Conservation (phyloP, 2,797 vertebrate species). For the Hozukius guyotensis region DNA sequence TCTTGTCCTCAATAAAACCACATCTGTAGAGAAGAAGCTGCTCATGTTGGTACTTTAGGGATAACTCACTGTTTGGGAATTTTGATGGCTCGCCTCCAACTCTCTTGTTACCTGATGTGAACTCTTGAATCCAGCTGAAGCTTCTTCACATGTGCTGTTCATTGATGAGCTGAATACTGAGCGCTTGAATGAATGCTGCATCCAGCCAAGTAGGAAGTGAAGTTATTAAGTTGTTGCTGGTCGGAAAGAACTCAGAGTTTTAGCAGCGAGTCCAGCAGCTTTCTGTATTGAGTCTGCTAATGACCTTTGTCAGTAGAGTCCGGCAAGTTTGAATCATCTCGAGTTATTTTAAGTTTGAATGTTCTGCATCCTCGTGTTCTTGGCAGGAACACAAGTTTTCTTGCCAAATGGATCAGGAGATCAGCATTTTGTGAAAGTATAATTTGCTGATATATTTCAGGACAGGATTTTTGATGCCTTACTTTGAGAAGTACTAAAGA, state of each 20-base stretch:
- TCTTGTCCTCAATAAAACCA: constrained; percentile 6
- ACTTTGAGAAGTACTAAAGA: too few species aligned
- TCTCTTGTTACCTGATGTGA: not conserved
- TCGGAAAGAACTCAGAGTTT: not conserved
- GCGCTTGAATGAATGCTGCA: not conserved
- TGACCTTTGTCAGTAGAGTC: not conserved
- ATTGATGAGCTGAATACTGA: not conserved
- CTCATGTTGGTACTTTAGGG: not conserved
- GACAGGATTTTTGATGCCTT: too few species aligned
- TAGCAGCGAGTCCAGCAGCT: not conserved
- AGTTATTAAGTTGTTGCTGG: not conserved
- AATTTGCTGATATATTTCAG: too few species aligned
- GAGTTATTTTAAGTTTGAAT: not conserved
- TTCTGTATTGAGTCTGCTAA: not conserved
- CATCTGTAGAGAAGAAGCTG: not conserved
- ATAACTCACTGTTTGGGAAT: constrained; percentile 1
- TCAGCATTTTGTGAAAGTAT: too few species aligned
- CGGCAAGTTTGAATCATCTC: not conserved
- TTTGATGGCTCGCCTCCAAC: not conserved
- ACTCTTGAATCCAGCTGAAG: not conserved
- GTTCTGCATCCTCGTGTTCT: not conserved
- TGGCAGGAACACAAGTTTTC: not conserved
- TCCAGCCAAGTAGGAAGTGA: not conserved
- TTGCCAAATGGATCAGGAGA: not conserved
- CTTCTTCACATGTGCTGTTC: not conserved